Base-by-base conservation (phyloP, 2,113 vertebrate species). In the Sturnira hondurensis region DNA sequence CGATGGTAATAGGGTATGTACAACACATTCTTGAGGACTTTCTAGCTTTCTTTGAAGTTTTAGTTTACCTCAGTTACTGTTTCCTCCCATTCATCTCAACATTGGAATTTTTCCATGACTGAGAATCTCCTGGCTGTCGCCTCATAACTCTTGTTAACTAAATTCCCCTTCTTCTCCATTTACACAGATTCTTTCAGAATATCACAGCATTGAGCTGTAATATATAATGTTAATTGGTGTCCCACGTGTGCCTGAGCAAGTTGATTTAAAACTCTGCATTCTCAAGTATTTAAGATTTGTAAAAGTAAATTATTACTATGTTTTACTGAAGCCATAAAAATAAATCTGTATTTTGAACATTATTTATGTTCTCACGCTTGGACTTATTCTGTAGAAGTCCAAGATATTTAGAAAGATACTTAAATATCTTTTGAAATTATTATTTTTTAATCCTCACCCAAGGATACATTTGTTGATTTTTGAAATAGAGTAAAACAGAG, bases 181-280 rank as follows among this genome's bases (percentile, higher is more conserved):
- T 58, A 45, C 81, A 77, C 56, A 12, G 28, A 67, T 71, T 56
- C 67, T 77, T 95, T 97, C 71, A 85, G 88, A 91, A 85, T 82
- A 47, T 65, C 85, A 80, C 63, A 84, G 50, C 52, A 84, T 36
- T 78, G 38, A 47, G 7, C 88, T 93, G 28, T 56, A 84, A 86
- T 90, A 93, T n/a, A 90, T 94, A 84, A 95, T 91, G 38, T 54
- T 94, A 95, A 94, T 86, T 96, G 58, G 76, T 93, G 47, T 14
- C 58, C 26, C 73, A 54, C 47, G 2, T 94, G 71, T 58, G 38
- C 13, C 56, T 50, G 67, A 74, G 24, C 50, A 80, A 80, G 81
- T 84, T 97, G 76, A 93, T 85, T 96, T 96, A 93, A 93, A 94
- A 73, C 36, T 73, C 56, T 52, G 28, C 52, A 17, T 87, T 87